Evolutionary conservation across 2,113 vertebrate species (phyloP), one percentile per base, ranked within the genome.

Genomic region (Orientallactaga bullata): DNA sequence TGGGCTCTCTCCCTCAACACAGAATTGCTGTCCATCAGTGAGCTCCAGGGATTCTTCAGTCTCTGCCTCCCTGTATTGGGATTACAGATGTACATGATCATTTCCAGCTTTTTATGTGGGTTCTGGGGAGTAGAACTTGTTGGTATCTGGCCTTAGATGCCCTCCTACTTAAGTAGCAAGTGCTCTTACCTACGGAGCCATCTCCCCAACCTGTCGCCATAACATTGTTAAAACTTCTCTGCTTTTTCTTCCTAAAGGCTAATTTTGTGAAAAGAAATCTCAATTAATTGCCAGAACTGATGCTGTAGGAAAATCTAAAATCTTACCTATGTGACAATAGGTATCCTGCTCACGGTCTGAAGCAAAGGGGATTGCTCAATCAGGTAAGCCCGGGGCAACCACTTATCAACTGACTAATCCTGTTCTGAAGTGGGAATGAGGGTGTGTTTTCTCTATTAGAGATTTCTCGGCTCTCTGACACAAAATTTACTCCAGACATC

Each of bases 271-370:
- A 77, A 84, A 63, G 15, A 68, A 74, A 63, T 20, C 7, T 58
- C 9, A 39, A 20, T n/a, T 30, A 17, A 16, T 47, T 61, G 3
- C 73, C 73, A 85, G 37, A 89, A 66, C 23, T 2, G n/a, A 60
- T 37, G 71, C 1, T 17, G 3, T 37, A 35, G 20, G 65, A 80
- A 76, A 85, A 39, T n/a, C n/a, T 26, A 39, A 47, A 39, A 16
- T 63, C 73, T 17, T 32, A 21, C 61, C 61, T 13, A 12, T 6
- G 37, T 2, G 35, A 24, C 35, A 20, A 5, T 35, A 39, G 28
- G 28, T 51, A 51, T 30, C 60, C 21, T 47, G 1, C 0, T 0
- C 1, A 16, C 21, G 7, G 18, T 65, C 55, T 78, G 16, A 69
- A 51, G 60, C 71, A 82, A 39, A 32, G n/a, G n/a, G 26, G 23